Evolutionary conservation across 2,888 invertebrate genomes (phyloP), one percentile per base, ranked within the genome.

Genomic region (Agrotis segetum): DNA sequence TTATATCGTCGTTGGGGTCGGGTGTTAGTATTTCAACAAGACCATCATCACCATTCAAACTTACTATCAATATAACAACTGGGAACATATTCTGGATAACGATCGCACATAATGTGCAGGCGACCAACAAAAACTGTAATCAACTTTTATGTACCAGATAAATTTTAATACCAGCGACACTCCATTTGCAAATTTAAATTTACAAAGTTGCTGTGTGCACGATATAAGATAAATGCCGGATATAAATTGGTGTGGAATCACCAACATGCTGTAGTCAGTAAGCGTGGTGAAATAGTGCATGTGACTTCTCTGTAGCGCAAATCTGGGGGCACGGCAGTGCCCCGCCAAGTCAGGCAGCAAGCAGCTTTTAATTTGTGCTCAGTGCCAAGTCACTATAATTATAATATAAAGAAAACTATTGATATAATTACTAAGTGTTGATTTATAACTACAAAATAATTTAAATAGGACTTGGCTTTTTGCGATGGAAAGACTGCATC

Each of bases 71-170:
- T 76, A 75, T 14, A 50, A 67, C 53, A 61, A 59, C 11, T 60
- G 52, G 50, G 13, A 46, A 29, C 52, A 65, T 55, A 73, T 69
- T 49, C 46, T n/a, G 29, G 68, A 76, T 79, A 76, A 62, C 71
- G 79, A 71, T 69, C 73, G 11, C 7, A 3, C 79, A 73, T 82
- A 79, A 76, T 50, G 53, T 53, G 6, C 76, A 55, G 55, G 62
- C 82, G 24, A 58, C 61, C 24, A 71, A 70, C 70, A 79, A 79
- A 79, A 82, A 76, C 59, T 62, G 79, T 77, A 73, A 82, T 82
- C 76, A 75, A 76, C 66, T 76, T 82, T 82, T 79, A 82, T 76
- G 69, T 71, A 19, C 19, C 61, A 67, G 50, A 82, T 82, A 82
- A 82, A 82, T 82, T 81, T 82, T 79, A 67, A 75, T 76, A 69